Percentiles rank a stretch among this genome's conserved stretches.
These are phyloP conservation scores for Vireo griseus DNA, from an alignment of 2,797 vertebrate species.

Conservation along the genomic window DNA sequence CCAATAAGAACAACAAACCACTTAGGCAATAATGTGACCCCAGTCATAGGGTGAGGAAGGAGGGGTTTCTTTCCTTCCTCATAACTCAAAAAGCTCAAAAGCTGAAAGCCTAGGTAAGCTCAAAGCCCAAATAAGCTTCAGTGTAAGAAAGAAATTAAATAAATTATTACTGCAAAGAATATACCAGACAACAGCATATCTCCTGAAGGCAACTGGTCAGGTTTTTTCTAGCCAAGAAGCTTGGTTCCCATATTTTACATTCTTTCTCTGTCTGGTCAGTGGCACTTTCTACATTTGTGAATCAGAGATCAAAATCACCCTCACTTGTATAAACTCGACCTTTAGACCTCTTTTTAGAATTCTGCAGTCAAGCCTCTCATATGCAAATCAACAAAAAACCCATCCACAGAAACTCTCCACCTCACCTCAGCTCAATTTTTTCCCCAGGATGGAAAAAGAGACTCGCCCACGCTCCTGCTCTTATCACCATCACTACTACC, in stretches of 20 bases:
- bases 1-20: background rate
- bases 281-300: background rate
- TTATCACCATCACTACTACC: background rate
- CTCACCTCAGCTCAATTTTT: background rate
- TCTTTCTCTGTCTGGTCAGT: background rate
- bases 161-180: background rate
- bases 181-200: background rate
- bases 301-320: background rate
- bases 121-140: background rate
- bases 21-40: background rate
- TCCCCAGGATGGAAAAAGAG: background rate
- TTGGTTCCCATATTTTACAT: background rate
- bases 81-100: background rate
- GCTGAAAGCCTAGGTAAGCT: background rate
- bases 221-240: background rate
- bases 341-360: background rate
- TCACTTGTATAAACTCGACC: background rate
- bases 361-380: background rate
- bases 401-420: background rate
- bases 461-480: background rate
- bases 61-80: rapidly evolving
- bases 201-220: background rate
- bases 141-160: background rate
- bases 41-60: background rate
- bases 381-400: background rate